Conservation (phyloP, 2,113 vertebrate species). For the Poeciliopsis prolifica region DNA sequence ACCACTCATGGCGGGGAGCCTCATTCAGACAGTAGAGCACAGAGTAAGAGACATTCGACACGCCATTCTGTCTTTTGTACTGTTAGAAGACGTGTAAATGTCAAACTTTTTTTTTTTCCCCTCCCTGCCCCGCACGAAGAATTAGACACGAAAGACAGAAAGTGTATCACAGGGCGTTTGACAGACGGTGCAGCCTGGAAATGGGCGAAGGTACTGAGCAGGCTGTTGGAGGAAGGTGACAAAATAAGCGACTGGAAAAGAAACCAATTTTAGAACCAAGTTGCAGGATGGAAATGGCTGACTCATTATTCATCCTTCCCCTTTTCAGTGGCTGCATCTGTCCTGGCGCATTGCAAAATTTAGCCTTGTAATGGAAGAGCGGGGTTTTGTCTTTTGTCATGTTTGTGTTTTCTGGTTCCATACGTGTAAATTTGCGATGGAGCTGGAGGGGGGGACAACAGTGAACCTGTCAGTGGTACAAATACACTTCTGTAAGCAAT, state of each 20-base stretch:
- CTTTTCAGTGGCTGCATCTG: slow-evolving; percentile 52
- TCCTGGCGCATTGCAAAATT: slow-evolving; percentile 23
- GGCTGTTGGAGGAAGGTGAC: slow-evolving; percentile 41
- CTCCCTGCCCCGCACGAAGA: background rate
- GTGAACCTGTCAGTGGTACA: no score
- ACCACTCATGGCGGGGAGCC: slow-evolving; percentile 3
- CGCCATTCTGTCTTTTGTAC: slow-evolving; percentile 7
- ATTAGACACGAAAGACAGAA: background rate
- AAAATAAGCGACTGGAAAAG: slow-evolving; percentile 45
- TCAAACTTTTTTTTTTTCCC: background rate
- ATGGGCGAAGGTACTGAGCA: slow-evolving; percentile 8
- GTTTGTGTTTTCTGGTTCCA: background rate
- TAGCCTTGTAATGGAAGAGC: slow-evolving; percentile 5
- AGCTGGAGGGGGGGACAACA: accelerated
- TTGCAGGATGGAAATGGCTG: slow-evolving; percentile 66
- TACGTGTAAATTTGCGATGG: background rate
- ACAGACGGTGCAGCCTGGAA: background rate
- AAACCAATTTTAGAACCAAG: slow-evolving; percentile 56
- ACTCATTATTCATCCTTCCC: slow-evolving; percentile 70
- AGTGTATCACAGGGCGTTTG: background rate
- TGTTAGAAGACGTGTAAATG: slow-evolving; percentile 5
- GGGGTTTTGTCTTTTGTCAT: background rate
- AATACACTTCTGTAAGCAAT: background rate
- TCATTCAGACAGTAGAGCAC: background rate
- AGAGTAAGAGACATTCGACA: slow-evolving; percentile 23